Evolutionary conservation across 2,113 vertebrate species (phyloP).

Genomic region (Mus spicilegus): DNA sequence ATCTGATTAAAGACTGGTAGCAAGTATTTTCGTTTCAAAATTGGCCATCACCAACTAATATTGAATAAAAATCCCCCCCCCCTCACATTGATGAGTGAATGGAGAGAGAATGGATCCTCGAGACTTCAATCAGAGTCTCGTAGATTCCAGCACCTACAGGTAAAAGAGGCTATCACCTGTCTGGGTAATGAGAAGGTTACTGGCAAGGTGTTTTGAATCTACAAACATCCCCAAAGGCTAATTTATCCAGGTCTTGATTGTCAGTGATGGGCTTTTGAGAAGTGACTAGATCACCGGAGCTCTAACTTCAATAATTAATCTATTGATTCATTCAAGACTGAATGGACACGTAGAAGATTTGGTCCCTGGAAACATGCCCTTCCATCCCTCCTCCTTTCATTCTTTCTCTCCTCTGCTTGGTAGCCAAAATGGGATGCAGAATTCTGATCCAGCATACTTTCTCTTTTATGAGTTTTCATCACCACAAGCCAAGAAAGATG

Average conservation of each 20-base stretch:
- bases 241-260: neutral
- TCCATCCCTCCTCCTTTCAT: neutral
- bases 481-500: neutral
- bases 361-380: neutral
- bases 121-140: neutral
- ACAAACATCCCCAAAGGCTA: neutral
- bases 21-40: conserved; percentile 2
- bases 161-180: neutral
- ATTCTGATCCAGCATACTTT: neutral
- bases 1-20: neutral
- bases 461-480: neutral
- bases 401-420: neutral
- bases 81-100: neutral
- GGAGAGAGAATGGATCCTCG: neutral
- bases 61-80: neutral
- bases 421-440: neutral
- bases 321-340: neutral
- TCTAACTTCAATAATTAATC: neutral
- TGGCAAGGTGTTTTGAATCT: neutral
- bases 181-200: neutral
- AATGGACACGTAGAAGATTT: neutral
- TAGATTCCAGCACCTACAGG: neutral
- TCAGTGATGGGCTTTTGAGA: neutral
- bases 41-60: neutral
- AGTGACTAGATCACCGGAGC: neutral